Conservation (phyloP, 2,797 vertebrate species). For the Percopsis omiscomaycus region DNA sequence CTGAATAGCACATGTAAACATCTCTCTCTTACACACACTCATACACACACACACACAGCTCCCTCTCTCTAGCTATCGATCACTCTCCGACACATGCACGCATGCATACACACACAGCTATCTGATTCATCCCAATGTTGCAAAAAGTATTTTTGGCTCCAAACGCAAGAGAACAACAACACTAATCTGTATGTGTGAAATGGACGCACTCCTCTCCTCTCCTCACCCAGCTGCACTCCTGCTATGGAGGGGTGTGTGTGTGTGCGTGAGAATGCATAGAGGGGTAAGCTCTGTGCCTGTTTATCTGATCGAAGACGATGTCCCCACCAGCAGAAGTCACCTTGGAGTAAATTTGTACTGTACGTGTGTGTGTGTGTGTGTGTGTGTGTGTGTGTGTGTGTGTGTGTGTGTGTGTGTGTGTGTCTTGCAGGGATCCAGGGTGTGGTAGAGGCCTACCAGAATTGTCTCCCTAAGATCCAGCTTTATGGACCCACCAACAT, state of each 20-base stretch:
- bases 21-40: slow-evolving; percentile 23
- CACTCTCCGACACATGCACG: slow-evolving; percentile 11
- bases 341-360: slow-evolving; percentile 26
- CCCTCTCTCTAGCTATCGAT: not conserved
- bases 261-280: slow-evolving; percentile 7
- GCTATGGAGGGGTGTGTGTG: slow-evolving; percentile 17
- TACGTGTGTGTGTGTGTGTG: not conserved
- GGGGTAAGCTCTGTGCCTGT: not conserved
- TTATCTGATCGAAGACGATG: slow-evolving; percentile 13
- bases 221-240: slow-evolving; percentile 42
- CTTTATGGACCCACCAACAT: slow-evolving; percentile 98
- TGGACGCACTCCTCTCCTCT: slow-evolving; percentile 54
- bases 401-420: slow-evolving; percentile 46
- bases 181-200: slow-evolving; percentile 77
- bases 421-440: slow-evolving; percentile 90
- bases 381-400: not conserved
- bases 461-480: slow-evolving; percentile 96
- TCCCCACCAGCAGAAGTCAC: slow-evolving; percentile 36
- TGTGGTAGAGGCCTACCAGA: slow-evolving; percentile 99
- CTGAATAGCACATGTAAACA: slow-evolving; percentile 2
- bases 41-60: slow-evolving; percentile 11
- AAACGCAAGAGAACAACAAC: slow-evolving; percentile 63
- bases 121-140: slow-evolving; percentile 55
- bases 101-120: slow-evolving; percentile 31
- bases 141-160: slow-evolving; percentile 58